These are phyloP conservation scores for Rallus limicola DNA, from an alignment of 2,113 vertebrate genomes.

Conservation along the genomic window DNA sequence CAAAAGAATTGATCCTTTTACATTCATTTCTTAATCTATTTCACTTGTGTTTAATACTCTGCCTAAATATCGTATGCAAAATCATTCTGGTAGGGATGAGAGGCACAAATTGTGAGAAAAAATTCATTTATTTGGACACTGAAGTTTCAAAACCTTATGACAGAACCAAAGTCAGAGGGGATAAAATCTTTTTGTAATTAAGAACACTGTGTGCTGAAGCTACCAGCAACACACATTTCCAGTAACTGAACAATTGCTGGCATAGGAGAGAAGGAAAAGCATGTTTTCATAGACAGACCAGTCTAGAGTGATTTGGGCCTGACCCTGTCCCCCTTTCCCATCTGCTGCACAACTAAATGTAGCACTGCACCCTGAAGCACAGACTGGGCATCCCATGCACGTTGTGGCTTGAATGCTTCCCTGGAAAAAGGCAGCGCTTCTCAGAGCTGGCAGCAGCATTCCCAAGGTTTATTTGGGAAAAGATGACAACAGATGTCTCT, in stretches of 20 bases:
- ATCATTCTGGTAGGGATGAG: conserved; percentile 8
- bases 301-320: neutral
- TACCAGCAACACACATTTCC: neutral
- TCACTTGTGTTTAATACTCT: conserved; percentile 77
- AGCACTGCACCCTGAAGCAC: neutral
- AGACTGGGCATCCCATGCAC: neutral
- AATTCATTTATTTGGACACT: neutral
- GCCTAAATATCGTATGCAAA: conserved; percentile 69
- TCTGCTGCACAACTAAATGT: neutral
- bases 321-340: neutral
- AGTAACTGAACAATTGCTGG: neutral
- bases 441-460: neutral
- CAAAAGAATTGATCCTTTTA: conserved; percentile 82
- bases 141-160: neutral
- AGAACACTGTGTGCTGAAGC: neutral
- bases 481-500: neutral
- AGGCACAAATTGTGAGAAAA: neutral
- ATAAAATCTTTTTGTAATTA: neutral
- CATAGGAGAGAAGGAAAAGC: neutral
- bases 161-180: neutral
- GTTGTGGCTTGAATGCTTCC: neutral
- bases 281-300: neutral
- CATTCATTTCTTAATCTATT: conserved; percentile 82
- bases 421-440: neutral
- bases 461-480: neutral